Conservation (phyloP, 2,888 invertebrate species). For the Aspidapion aeneum region DNA sequence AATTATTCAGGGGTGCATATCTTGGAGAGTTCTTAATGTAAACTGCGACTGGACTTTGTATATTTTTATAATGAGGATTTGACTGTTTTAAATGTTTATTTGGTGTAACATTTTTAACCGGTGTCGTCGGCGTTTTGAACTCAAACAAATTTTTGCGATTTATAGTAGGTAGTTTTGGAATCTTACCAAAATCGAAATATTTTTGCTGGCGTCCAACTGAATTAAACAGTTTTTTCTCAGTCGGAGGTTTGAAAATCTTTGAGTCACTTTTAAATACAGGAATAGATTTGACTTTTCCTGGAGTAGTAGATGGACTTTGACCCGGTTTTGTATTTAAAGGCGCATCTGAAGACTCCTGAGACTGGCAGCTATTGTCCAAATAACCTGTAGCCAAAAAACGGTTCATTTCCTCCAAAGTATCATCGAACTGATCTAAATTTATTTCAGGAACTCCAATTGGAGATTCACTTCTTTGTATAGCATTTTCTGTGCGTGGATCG, state of each 20-base stretch:
- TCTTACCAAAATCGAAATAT: neutral
- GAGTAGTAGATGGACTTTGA: neutral
- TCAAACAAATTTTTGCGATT: neutral
- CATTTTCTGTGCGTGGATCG: too few relatives aligned
- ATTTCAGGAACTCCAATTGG: constrained; percentile 6
- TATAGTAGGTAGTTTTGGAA: neutral
- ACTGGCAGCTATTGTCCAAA: neutral
- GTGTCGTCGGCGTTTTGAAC: constrained; percentile 11
- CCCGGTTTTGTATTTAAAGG: neutral
- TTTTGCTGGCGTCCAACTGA: neutral
- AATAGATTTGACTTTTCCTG: neutral
- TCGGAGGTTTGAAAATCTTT: neutral
- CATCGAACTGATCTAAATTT: constrained; percentile 9
- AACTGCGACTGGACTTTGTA: constrained; percentile 19
- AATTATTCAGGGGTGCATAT: constrained; percentile 11
- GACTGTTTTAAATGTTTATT: constrained; percentile 1
- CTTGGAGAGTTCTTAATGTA: constrained; percentile 20
- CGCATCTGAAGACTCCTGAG: neutral
- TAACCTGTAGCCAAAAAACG: constrained; percentile 12
- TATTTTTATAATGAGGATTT: constrained; percentile 10
- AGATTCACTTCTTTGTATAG: neutral
- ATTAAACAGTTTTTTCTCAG: neutral
- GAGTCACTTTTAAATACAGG: neutral
- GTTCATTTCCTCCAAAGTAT: constrained; percentile 20
- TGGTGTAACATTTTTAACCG: constrained; percentile 11